A percentile compares a stretch with the other conserved stretches of the same genome.
phyloP scores from a whole-genome alignment of 2,113 vertebrate genomes.

The Geococcyx californianus region DNA sequence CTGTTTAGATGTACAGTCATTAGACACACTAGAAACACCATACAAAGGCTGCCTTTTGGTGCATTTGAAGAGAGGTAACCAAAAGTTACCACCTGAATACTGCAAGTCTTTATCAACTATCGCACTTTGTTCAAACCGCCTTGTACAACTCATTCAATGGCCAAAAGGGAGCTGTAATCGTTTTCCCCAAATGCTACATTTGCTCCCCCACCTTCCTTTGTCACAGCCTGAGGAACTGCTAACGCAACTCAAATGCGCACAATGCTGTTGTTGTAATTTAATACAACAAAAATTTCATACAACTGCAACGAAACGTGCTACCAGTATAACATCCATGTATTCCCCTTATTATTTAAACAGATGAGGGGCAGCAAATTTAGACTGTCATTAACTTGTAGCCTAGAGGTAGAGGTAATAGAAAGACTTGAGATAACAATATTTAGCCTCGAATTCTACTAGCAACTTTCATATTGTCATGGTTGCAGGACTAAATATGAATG shows the following conservation, averaged over 20 bases:
- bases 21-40: neutral
- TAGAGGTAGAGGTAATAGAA: constrained; percentile 70
- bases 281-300: neutral
- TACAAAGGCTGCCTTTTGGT: neutral
- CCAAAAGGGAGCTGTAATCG: constrained; percentile 63
- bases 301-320: neutral
- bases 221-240: neutral
- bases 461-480: constrained; percentile 69
- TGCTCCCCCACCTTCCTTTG: neutral
- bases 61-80: neutral
- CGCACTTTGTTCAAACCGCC: neutral
- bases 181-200: constrained; percentile 70
- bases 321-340: neutral
- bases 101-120: neutral
- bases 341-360: constrained; percentile 66
- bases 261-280: constrained; percentile 3
- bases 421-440: constrained; percentile 60
- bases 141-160: constrained; percentile 1
- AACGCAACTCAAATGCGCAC: constrained; percentile 59
- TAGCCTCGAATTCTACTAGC: constrained; percentile 68
- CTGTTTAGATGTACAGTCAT: neutral
- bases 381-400: constrained; percentile 75
- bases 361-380: constrained; percentile 48
- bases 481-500: constrained; percentile 68
- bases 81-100: neutral